Percentiles rank a stretch among this genome's conserved stretches.
These are phyloP conservation scores for Nyctibius bracteatus DNA, from an alignment of 2,113 vertebrate species.

Conservation along the genomic window DNA sequence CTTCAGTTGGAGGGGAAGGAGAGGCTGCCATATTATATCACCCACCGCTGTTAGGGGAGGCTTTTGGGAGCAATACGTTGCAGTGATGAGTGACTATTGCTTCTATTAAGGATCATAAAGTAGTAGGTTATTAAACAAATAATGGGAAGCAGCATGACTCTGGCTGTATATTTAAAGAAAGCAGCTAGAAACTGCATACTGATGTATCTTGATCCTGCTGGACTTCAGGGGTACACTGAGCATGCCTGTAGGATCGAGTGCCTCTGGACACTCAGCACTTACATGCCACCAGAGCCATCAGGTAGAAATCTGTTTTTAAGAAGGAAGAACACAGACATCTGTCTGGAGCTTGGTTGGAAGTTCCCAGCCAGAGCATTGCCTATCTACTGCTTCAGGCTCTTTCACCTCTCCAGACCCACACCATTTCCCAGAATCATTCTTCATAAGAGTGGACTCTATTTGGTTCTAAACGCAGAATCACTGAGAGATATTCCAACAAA, in stretches of 20 bases:
- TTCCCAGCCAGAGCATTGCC: background rate
- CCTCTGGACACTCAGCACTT: background rate
- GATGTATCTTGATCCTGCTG: background rate
- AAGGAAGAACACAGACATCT: background rate
- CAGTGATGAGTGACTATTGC: background rate
- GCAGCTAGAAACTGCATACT: background rate
- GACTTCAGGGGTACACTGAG: background rate
- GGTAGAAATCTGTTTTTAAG: background rate
- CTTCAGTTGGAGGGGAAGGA: background rate
- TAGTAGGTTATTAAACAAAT: background rate
- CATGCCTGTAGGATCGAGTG: rapidly evolving
- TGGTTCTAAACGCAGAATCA: background rate
- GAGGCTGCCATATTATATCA: background rate
- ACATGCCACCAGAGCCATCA: background rate
- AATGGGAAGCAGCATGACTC: background rate
- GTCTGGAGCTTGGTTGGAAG: background rate
- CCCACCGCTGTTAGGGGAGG: background rate
- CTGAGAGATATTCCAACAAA: background rate
- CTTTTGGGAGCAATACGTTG: background rate
- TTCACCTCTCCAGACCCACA: background rate
- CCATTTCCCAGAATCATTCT: background rate
- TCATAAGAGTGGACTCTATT: background rate
- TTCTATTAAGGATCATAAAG: background rate
- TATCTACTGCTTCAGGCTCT: background rate
- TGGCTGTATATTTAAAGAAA: background rate